Evolutionary conservation across 2,888 invertebrate genomes (phyloP), one percentile per base, ranked within the genome.

Genomic region (Microchrysa polita): DNA sequence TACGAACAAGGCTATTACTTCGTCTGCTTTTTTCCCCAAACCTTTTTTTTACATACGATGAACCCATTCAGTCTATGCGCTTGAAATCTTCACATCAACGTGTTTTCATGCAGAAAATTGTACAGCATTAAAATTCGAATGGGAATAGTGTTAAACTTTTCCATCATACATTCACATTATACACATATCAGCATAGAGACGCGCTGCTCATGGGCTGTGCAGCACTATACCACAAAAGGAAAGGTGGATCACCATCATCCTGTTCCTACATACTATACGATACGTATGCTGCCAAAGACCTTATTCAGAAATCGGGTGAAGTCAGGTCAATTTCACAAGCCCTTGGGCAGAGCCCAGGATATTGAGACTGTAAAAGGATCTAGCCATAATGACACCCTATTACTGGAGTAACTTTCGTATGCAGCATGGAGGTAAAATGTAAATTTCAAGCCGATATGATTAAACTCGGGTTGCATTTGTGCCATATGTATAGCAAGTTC

Each of bases 21-120:
- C n/a, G n/a, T n/a, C n/a, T n/a, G n/a, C n/a, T n/a, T n/a, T n/a
- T n/a, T n/a, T n/a, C n/a, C n/a, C 7, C 7, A 34, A 34, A 48
- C 48, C 44, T 48, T 48, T 48, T 65, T 48, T 65, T 65, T 63
- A 44, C 20, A 22, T n/a, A n/a, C 65, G 44, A 12, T 5, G 44
- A 65, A 65, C 44, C 65, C 22, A 65, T 42, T 65, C 44, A 65
- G 48, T 44, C 12, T n/a, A n/a, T 48, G 20, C 20, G 44, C 42
- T 20, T 20, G 48, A 44, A 44, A 16, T 65, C 22, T 4, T 14
- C 48, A 48, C 22, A 34, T 65, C 14, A 48, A 44, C 55, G 20
- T 18, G 40, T 55, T 34, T 57, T 69, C 69, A 69, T 69, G 69
- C 69, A 69, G 69, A 69, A 69, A 69, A 69, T 69, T 69, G 69